Evolutionary conservation across 1,140 invertebrate genomes (phyloP), one percentile per base, ranked within the genome.

Genomic region (Drosophila mauritiana): DNA sequence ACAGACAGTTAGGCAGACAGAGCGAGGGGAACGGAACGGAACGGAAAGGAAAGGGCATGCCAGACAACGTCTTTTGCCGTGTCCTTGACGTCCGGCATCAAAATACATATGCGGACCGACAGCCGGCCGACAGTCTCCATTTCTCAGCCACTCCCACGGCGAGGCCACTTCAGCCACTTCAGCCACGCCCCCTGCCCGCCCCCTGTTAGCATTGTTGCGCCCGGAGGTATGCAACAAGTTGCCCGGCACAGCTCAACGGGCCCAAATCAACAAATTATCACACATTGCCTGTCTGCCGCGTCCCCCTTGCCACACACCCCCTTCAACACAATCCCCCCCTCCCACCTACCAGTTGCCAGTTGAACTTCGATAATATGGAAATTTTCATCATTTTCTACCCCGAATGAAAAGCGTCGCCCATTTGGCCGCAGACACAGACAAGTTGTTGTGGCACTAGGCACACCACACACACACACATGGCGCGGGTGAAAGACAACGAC

Each of bases 251-350:
- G n/a, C 58, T 31, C 37, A 31, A 31, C 27, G 49, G 17, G 57
- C 75, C 59, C 68, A 85, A 83, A 84, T 80, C 81, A 81, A 78
- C 82, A 85, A 86, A 85, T 85, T 85, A 85, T 85, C 82, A 78
- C 73, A 86, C 64, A 81, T 59, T 55, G 68, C 42, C 48, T 69
- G 37, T 20, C 51, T 34, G 59, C 39, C 59, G 10, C 15, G 31
- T 37, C 56, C 55, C 27, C 20, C 12, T 17, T 20, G 45, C 40
- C 36, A 37, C 59, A 12, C 46, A 17, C 1, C 17, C 17, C 17
- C 17, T 17, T 17, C 17, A 17, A 17, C 17, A 17, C 17, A 17
- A 17, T 17, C 40, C 37, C 31, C 31, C n/a, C 34, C 6, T 25
- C 10, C 15, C n/a, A 20, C 8, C 27, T 7, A 1, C 6, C 27